Evolutionary conservation across 2,888 invertebrate genomes (phyloP).

Genomic region (Orchesellides sinensis): DNA sequence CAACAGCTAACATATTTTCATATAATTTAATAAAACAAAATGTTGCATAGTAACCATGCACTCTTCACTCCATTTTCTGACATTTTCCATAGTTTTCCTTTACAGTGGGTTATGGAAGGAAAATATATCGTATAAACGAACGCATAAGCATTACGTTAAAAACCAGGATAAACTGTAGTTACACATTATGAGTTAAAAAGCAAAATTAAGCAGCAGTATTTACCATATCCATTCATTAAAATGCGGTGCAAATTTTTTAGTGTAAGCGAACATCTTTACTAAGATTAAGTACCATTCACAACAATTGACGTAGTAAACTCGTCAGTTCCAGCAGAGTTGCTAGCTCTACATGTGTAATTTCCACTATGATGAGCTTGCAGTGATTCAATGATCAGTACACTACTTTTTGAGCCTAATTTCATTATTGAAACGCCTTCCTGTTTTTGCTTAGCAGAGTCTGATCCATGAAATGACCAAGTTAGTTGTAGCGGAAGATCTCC

Average conservation of each 20-base stretch:
- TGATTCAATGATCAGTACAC: conserved; percentile 82
- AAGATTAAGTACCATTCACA: conserved; percentile 82
- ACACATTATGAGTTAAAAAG: background rate
- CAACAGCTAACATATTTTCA: no score
- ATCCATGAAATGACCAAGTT: conserved; percentile 75
- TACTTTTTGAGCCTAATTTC: conserved; percentile 79
- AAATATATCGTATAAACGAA: background rate
- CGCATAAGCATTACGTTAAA: background rate
- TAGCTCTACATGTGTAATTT: conserved; percentile 84
- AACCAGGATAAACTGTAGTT: conserved; percentile 6
- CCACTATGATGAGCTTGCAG: conserved; percentile 84
- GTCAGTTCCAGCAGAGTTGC: conserved; percentile 84
- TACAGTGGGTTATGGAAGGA: conserved; percentile 43
- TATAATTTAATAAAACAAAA: conserved; percentile 74
- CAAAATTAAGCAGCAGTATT: background rate
- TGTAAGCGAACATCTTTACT: background rate
- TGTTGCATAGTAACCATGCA: no score
- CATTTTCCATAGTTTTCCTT: no score
- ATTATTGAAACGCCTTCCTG: conserved; percentile 75
- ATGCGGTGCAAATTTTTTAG: background rate
- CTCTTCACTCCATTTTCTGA: no score
- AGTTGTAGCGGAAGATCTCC: conserved; percentile 80
- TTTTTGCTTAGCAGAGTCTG: conserved; percentile 78
- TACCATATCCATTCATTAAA: no score
- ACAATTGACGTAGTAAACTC: conserved; percentile 84